These are phyloP conservation scores for Asbolus verrucosus DNA, from an alignment of 1,140 invertebrate species.

Conservation along the genomic window DNA sequence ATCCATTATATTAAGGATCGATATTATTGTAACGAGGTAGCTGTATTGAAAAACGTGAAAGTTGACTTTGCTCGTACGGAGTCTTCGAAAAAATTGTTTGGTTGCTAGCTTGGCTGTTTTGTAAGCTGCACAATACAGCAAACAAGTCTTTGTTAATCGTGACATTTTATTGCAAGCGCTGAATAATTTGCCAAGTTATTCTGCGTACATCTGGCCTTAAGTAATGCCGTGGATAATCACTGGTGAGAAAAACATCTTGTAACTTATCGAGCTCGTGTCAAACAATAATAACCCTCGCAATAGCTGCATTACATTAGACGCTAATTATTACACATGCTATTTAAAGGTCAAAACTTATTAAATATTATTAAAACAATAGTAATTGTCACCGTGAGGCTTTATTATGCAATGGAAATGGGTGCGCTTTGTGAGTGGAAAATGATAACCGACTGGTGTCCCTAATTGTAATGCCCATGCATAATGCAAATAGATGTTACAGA, in stretches of 20 bases:
- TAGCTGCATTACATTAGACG: constrained; percentile 3
- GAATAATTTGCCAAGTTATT: constrained; percentile 23
- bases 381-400: constrained; percentile 40
- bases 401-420: constrained; percentile 40
- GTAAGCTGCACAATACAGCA: no score
- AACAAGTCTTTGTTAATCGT: not conserved
- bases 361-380: constrained; percentile 41
- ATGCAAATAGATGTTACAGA: constrained; percentile 21
- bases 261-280: constrained; percentile 15
- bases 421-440: constrained; percentile 31
- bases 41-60: constrained; percentile 31
- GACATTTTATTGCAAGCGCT: constrained; percentile 5
- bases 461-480: constrained; percentile 36
- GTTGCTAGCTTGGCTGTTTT: not conserved
- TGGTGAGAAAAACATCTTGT: constrained; percentile 14
- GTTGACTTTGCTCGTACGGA: not conserved
- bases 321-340: constrained; percentile 33
- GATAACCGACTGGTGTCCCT: constrained; percentile 19
- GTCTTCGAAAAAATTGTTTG: not conserved
- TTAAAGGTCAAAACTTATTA: constrained; percentile 40
- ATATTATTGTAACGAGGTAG: constrained; percentile 3
- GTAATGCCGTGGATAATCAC: constrained; percentile 7
- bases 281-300: constrained; percentile 7
- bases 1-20: constrained; percentile 19
- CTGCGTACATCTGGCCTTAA: constrained; percentile 16